Evolutionary conservation across 2,888 invertebrate genomes (phyloP).

Genomic region (Aphodius granarius): DNA sequence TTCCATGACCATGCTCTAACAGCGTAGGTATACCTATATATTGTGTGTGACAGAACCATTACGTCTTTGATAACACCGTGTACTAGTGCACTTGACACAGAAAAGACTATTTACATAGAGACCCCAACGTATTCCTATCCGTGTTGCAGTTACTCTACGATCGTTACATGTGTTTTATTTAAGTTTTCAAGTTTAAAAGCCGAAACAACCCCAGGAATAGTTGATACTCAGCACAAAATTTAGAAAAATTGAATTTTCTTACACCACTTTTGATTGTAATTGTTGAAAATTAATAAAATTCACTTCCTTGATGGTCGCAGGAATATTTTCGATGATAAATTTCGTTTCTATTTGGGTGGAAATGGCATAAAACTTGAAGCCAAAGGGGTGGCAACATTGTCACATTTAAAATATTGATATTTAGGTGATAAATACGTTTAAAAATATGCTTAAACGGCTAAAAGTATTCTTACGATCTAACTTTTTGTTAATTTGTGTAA

Average conservation of each 20-base stretch:
- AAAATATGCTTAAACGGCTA: not conserved
- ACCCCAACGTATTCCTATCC: not conserved
- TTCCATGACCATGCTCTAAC: not conserved
- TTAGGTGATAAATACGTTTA: not conserved
- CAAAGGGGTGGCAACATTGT: not conserved
- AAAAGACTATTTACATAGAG: not conserved
- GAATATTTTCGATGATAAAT: not conserved
- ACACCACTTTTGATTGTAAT: not conserved
- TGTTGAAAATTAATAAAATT: not conserved
- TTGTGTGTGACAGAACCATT: not conserved
- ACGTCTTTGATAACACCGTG: not conserved
- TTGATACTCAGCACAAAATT: too few relatives aligned
- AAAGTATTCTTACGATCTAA: not conserved
- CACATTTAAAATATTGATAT: not conserved
- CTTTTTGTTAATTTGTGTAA: not conserved
- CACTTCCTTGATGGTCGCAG: not conserved
- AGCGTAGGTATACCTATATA: not conserved
- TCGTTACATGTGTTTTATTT: not conserved
- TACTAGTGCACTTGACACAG: not conserved
- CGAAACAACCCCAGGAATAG: not conserved
- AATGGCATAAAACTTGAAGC: not conserved
- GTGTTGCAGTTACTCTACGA: not conserved
- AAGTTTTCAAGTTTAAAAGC: not conserved
- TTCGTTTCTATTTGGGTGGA: not conserved
- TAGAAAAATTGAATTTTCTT: not conserved